These are phyloP conservation scores for Caenorhabditis auriculariae DNA, from an alignment of 2,888 invertebrate genomes.

Conservation along the genomic window DNA sequence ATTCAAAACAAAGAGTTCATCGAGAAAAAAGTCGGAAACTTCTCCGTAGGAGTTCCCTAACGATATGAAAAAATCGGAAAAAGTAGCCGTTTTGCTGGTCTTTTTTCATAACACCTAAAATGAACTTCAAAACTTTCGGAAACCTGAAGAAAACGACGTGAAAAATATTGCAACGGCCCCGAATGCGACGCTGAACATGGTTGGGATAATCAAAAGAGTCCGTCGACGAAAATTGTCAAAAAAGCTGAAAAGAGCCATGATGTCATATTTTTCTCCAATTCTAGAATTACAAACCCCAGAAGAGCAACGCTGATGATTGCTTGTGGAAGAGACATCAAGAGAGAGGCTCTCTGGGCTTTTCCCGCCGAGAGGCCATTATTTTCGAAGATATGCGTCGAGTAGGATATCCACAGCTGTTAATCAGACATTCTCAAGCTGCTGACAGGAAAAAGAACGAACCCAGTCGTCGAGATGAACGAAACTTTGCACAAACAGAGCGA, in stretches of 20 bases:
- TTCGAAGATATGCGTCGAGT: slow-evolving; percentile 58
- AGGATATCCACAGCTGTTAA: slow-evolving; percentile 58
- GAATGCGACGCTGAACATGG: slow-evolving; percentile 41
- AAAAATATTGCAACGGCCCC: slow-evolving; percentile 33
- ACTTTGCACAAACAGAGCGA: slow-evolving; percentile 49
- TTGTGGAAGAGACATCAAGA: slow-evolving; percentile 48
- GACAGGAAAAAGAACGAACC: slow-evolving; percentile 34
- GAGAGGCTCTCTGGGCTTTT: slow-evolving; percentile 44
- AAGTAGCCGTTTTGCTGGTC: too few relatives aligned
- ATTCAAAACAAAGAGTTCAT: too few relatives aligned
- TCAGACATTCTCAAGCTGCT: neutral
- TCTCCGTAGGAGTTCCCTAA: too few relatives aligned
- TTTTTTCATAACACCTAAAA: too few relatives aligned
- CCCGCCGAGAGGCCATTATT: slow-evolving; percentile 39
- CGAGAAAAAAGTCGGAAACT: too few relatives aligned
- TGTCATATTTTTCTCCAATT: neutral
- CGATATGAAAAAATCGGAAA: too few relatives aligned
- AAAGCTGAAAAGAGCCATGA: slow-evolving; percentile 18
- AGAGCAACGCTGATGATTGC: slow-evolving; percentile 44
- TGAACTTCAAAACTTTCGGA: too few relatives aligned
- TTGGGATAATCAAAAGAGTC: slow-evolving; percentile 47
- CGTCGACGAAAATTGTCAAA: slow-evolving; percentile 51
- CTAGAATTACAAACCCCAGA: slow-evolving; percentile 19
- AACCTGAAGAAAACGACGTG: too few relatives aligned
- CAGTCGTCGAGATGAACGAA: slow-evolving; percentile 60